Evolutionary conservation across 2,888 invertebrate species (phyloP).

Genomic region (Epinotia nisella): DNA sequence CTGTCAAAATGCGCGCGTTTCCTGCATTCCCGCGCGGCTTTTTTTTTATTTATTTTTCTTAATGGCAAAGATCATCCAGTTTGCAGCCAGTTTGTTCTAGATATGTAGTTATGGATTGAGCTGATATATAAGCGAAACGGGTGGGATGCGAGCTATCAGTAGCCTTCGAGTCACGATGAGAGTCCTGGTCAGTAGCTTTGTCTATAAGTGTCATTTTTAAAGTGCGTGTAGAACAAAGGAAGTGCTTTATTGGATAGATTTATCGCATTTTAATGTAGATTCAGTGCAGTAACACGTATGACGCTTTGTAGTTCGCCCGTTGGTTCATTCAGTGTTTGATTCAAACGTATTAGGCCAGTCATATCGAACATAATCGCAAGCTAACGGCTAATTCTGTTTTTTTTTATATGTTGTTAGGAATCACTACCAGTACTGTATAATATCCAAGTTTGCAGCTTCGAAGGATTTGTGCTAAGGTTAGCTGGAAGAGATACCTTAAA

Average conservation of each 20-base stretch:
- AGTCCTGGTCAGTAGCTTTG: constrained; percentile 47
- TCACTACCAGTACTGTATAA: too few species aligned
- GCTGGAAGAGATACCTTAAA: too few species aligned
- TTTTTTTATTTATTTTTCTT: constrained; percentile 53
- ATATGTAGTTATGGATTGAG: constrained; percentile 37
- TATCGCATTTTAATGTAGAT: background rate
- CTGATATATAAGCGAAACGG: constrained; percentile 45
- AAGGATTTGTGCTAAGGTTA: too few species aligned
- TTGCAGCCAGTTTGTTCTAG: constrained; percentile 55
- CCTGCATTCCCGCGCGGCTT: constrained; percentile 46
- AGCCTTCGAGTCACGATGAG: constrained; percentile 48
- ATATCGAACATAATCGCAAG: too few species aligned
- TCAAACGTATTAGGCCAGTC: too few species aligned
- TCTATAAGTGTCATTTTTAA: constrained; percentile 12
- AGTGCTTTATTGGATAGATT: constrained; percentile 9
- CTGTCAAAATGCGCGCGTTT: constrained; percentile 47
- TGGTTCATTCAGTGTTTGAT: background rate
- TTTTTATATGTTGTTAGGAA: too few species aligned
- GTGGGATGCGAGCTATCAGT: constrained; percentile 45
- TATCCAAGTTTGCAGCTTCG: too few species aligned
- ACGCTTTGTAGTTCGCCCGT: background rate
- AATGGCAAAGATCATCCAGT: constrained; percentile 55
- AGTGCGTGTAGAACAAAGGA: constrained; percentile 22
- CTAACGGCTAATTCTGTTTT: too few species aligned
- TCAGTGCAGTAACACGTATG: background rate